Evolutionary conservation across 1,140 invertebrate species (phyloP).

Genomic region (Tribolium castaneum): DNA sequence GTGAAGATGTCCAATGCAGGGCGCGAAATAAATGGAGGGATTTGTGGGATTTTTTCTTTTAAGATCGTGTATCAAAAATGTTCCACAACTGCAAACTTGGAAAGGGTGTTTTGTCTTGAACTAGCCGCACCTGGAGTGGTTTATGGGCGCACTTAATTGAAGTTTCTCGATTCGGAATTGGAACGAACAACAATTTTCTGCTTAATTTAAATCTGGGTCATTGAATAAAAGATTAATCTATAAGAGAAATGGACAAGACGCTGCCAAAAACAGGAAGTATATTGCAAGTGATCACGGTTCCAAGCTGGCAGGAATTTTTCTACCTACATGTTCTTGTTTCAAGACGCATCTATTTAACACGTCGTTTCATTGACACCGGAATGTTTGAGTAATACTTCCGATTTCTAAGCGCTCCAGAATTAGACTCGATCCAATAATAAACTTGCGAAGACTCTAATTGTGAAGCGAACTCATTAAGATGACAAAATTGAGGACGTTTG

Average conservation of each 20-base stretch:
- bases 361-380: background rate
- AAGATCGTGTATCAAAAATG: background rate
- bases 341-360: background rate
- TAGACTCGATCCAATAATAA: constrained; percentile 17
- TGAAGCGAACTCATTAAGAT: constrained; percentile 7
- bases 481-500: constrained; percentile 12
- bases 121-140: constrained; percentile 1
- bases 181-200: constrained; percentile 4
- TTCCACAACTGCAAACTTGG: background rate
- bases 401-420: background rate
- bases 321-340: no score
- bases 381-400: background rate
- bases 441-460: constrained; percentile 18
- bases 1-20: background rate
- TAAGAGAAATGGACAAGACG: background rate
- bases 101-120: background rate
- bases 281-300: background rate
- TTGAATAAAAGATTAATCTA: background rate
- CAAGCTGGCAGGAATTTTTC: background rate
- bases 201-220: background rate
- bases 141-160: background rate
- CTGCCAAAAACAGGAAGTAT: background rate
- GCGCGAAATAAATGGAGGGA: no score
- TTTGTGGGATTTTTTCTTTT: no score
- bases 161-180: background rate